phyloP scores from a whole-genome alignment of 2,797 vertebrate species.

The Ceryle rudis region DNA sequence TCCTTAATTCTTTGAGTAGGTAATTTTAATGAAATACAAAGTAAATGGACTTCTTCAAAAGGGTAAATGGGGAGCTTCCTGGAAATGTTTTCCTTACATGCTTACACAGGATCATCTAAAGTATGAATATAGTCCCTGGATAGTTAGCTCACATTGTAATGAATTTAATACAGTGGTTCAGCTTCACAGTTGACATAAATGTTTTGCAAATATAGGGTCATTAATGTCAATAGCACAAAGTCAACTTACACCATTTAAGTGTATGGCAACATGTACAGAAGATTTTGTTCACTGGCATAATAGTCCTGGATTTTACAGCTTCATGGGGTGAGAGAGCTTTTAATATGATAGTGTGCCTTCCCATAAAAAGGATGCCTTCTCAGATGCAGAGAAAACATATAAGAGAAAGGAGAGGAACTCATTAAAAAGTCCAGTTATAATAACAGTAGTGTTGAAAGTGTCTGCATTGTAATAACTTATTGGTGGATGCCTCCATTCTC shows the following conservation, averaged over 20 bases:
- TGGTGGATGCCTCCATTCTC: neutral
- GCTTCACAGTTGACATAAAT: constrained; percentile 25
- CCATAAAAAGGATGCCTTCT: neutral
- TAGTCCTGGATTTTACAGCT: neutral
- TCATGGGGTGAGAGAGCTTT: neutral
- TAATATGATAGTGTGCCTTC: neutral
- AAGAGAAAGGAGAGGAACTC: neutral
- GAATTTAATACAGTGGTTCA: constrained; percentile 1
- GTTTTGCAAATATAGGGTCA: constrained; percentile 15
- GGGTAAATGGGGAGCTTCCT: constrained; percentile 2
- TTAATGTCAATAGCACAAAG: constrained; percentile 2
- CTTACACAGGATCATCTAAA: constrained; percentile 21
- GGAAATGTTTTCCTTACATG: constrained; percentile 37
- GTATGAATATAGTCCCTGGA: neutral
- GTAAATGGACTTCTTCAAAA: neutral
- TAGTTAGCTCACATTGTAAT: neutral
- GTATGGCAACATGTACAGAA: neutral
- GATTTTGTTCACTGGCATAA: neutral
- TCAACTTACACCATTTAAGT: neutral
- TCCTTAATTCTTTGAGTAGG: neutral
- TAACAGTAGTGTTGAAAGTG: neutral
- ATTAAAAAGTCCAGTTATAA: neutral
- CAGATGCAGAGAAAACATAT: neutral
- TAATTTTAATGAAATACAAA: constrained; percentile 18
- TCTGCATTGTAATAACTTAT: neutral